phyloP scores from a whole-genome alignment of 2,113 vertebrate species.

The Edolisoma coerulescens region DNA sequence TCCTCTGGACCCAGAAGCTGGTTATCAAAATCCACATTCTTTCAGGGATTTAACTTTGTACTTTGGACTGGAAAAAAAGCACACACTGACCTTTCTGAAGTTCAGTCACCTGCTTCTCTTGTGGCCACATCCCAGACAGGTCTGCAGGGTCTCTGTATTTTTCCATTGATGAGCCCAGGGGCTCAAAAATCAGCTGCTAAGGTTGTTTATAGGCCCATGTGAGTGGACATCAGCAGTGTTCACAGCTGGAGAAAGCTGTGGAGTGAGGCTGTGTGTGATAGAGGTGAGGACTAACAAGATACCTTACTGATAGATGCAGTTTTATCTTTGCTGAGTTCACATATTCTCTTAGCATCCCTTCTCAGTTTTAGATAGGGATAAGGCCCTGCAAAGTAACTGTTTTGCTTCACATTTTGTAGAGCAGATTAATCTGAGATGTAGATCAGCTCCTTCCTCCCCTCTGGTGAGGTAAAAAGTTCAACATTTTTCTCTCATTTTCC shows the following conservation, averaged over 20 bases:
- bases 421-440: neutral
- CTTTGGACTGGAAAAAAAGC: neutral
- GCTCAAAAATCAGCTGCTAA: neutral
- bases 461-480: slow-evolving; percentile 22
- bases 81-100: neutral
- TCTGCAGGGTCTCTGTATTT: neutral
- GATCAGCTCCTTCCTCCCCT: neutral
- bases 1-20: neutral
- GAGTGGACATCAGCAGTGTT: neutral
- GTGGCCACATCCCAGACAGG: neutral
- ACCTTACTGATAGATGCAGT: neutral
- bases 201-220: neutral
- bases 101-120: neutral
- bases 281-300: neutral
- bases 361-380: neutral
- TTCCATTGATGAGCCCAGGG: neutral
- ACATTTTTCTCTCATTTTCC: neutral
- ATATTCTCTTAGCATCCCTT: neutral
- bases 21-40: neutral
- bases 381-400: neutral
- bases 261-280: rapidly evolving
- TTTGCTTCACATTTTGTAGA: neutral
- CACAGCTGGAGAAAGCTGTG: neutral
- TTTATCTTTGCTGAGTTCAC: neutral
- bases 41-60: neutral